phyloP scores from a whole-genome alignment of 1,140 invertebrate genomes.

The Drosophila melanica region DNA sequence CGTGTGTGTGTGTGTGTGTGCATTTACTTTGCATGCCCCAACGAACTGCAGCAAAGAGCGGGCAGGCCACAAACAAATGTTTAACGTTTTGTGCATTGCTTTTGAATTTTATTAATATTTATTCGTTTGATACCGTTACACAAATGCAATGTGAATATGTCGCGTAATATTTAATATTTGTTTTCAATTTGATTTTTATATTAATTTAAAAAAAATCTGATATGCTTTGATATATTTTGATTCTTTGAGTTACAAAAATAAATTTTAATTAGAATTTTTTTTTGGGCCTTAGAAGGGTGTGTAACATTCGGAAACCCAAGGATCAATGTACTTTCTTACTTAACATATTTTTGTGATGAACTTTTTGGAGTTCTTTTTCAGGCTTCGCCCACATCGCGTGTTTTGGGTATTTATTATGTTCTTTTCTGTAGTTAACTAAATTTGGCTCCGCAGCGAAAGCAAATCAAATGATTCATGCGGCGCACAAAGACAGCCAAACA shows the following conservation, averaged over 20 bases:
- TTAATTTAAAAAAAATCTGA: no score
- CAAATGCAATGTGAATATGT: not conserved
- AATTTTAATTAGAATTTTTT: no score
- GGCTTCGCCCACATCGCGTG: constrained; percentile 38
- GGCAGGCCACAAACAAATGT: constrained; percentile 60
- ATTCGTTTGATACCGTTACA: constrained; percentile 20
- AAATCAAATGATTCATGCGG: constrained; percentile 62
- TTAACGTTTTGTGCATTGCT: constrained; percentile 55
- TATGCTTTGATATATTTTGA: no score
- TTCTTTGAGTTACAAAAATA: no score
- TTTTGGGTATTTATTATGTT: constrained; percentile 21
- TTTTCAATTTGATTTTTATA: no score
- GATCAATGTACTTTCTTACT: not conserved
- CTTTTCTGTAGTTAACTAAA: constrained; percentile 27
- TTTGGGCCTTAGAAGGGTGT: not conserved
- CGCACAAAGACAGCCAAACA: constrained; percentile 13
- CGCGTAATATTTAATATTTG: not conserved
- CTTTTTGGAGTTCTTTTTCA: constrained; percentile 2
- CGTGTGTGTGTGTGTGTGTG: constrained; percentile 14
- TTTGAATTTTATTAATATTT: constrained; percentile 40
- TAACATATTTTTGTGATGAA: constrained; percentile 1
- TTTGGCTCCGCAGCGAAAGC: constrained; percentile 16
- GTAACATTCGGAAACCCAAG: not conserved
- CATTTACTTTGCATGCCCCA: constrained; percentile 39
- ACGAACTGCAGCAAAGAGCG: constrained; percentile 63